Base-by-base conservation (phyloP, 2,797 vertebrate species). In the Phrynocephalus guinanensis region DNA sequence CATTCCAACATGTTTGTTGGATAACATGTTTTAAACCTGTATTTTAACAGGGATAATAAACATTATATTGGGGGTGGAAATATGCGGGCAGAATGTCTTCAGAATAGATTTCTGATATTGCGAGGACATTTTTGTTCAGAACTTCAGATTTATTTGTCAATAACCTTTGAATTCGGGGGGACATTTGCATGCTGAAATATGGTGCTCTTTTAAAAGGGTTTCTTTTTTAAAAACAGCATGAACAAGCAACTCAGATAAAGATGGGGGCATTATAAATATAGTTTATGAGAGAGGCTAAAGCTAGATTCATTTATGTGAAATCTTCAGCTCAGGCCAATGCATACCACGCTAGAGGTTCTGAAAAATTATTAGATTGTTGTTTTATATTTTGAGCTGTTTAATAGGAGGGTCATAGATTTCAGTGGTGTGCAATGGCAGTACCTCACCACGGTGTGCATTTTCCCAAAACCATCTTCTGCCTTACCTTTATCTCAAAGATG, bases 371-470 rank as follows among this genome's bases (percentile, higher is more conserved):
- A 87, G 88, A 92, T 93, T 93, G 88, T 92, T 91, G 91, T 92
- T 60, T 93, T 91, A 82, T 90, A 83, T 92, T 92, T 90, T 1
- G 83, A 94, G 89, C 93, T 85, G 91, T 94, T 93, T 93, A 93
- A 93, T 76, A 94, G 89, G 92, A 94, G 90, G 91, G 91, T 81
- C 72, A 85, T 77, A 94, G 88, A 85, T 90, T 93, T 86, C 79
- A 11, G 76, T 92, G 92, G 94, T 95, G 88, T n/a, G 60, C 85
- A 94, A 92, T 77, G 87, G 83, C 79, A 83, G 50, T 93, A 86
- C 86, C 86, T 95, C 94, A 93, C 96, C 96, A 96, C 95, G 95
- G 92, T 28, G 82, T 93, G 94, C 93, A 95, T 95, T 95, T 92
- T 93, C 86, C 89, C 91, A 87, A 94, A 94, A 95, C 93, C 91